Evolutionary conservation across 2,797 vertebrate genomes (phyloP).

Genomic region (Rhinichthys osculus): DNA sequence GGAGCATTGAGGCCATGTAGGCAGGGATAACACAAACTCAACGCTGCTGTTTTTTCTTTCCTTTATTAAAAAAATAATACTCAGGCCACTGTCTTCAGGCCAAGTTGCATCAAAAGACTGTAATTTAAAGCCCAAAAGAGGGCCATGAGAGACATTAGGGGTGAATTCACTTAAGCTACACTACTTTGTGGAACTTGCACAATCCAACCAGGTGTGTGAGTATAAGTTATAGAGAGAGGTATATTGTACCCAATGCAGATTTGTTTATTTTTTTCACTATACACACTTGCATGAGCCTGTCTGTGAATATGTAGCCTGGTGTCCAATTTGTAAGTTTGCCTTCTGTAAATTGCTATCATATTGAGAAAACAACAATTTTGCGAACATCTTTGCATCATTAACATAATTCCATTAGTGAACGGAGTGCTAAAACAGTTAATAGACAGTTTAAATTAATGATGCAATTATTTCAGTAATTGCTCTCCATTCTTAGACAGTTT

Average conservation of each 20-base stretch:
- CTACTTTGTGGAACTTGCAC: not conserved
- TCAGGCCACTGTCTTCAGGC: conserved; percentile 23
- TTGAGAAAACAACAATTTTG: not conserved
- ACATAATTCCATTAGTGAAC: not conserved
- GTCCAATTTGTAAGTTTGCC: not conserved
- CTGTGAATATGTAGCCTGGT: not conserved
- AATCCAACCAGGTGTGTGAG: not conserved
- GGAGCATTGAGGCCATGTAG: conserved; percentile 48
- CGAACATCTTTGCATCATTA: not conserved
- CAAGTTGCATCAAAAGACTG: conserved; percentile 46
- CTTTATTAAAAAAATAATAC: conserved; percentile 33
- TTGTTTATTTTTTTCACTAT: not conserved
- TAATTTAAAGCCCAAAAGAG: conserved; percentile 40
- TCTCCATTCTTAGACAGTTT: not conserved
- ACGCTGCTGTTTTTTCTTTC: not conserved
- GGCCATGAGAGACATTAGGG: conserved; percentile 7
- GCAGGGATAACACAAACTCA: conserved; percentile 39
- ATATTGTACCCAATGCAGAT: not conserved
- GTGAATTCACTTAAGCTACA: conserved; percentile 1
- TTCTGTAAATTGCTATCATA: not conserved
- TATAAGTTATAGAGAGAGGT: too few species aligned
- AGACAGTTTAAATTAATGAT: not conserved
- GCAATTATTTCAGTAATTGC: not conserved
- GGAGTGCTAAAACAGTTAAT: not conserved
- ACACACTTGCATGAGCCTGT: not conserved